These are phyloP conservation scores for Drosophila equinoxialis DNA, from an alignment of 1,140 invertebrate genomes.

Conservation along the genomic window DNA sequence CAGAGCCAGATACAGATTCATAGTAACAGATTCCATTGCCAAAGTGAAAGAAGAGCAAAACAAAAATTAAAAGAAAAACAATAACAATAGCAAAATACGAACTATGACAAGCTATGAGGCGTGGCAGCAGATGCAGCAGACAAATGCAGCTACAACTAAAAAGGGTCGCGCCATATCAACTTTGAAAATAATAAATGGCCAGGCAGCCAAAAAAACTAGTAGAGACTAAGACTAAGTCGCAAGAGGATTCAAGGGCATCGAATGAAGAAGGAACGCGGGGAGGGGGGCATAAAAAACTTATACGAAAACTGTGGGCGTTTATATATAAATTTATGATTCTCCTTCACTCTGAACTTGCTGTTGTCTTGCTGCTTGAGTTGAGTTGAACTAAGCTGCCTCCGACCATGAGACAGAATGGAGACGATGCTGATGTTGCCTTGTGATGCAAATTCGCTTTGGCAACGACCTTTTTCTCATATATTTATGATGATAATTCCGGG, in stretches of 20 bases:
- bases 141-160: slow-evolving; percentile 1
- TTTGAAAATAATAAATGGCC: slow-evolving; percentile 75
- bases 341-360: slow-evolving; percentile 32
- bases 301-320: slow-evolving; percentile 59
- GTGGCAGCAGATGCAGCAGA: slow-evolving; percentile 38
- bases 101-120: slow-evolving; percentile 56
- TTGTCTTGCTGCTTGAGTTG: slow-evolving; percentile 46
- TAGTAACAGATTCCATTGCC: neutral
- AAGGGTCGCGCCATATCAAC: slow-evolving; percentile 59
- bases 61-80: slow-evolving; percentile 7
- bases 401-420: slow-evolving; percentile 71
- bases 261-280: neutral
- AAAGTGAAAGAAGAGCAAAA: neutral
- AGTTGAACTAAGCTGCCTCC: slow-evolving; percentile 57
- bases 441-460: slow-evolving; percentile 79
- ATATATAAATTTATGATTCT: slow-evolving; percentile 75
- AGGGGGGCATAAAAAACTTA: slow-evolving; percentile 41
- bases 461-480: slow-evolving; percentile 62
- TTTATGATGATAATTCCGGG: slow-evolving; percentile 75
- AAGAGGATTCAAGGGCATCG: slow-evolving; percentile 5
- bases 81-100: slow-evolving; percentile 17
- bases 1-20: slow-evolving; percentile 15
- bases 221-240: neutral
- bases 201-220: slow-evolving; percentile 24
- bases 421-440: slow-evolving; percentile 57